Conservation (phyloP, 35 echinoderm and acorn worm species). For the Patiria miniata region DNA sequence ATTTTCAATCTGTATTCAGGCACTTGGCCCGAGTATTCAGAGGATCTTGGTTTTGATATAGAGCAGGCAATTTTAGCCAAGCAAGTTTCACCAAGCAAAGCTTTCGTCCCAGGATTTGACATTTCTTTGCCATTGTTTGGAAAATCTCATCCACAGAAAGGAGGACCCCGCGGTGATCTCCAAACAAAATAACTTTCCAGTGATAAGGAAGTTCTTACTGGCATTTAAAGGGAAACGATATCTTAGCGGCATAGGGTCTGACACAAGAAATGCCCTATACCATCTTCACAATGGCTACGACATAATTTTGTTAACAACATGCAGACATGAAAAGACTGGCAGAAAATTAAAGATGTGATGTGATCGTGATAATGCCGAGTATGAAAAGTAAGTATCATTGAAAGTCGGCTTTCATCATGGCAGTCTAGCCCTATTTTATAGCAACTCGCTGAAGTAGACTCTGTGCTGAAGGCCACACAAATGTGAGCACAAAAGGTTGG, state of each 20-base stretch:
- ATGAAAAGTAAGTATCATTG: slow-evolving; percentile 90
- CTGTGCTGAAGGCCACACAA: too few relatives aligned
- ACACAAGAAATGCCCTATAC: slow-evolving; percentile 92
- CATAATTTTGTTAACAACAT: slow-evolving; percentile 95
- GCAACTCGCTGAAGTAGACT: too few relatives aligned
- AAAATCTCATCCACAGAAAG: slow-evolving; percentile 92
- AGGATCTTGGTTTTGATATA: slow-evolving; percentile 89
- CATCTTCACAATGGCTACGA: slow-evolving; percentile 94
- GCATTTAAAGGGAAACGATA: slow-evolving; percentile 97
- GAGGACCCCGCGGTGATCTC: slow-evolving; percentile 77
- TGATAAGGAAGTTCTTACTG: slow-evolving; percentile 89
- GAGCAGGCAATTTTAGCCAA: slow-evolving; percentile 88
- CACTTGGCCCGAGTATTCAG: slow-evolving; percentile 91
- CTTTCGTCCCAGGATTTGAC: slow-evolving; percentile 86
- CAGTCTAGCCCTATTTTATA: too few relatives aligned
- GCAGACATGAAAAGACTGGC: slow-evolving; percentile 96
- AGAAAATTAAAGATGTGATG: slow-evolving; percentile 91
- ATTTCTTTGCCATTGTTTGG: slow-evolving; percentile 90
- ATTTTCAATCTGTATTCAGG: slow-evolving; percentile 98
- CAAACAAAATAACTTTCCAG: slow-evolving; percentile 92
- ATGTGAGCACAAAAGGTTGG: too few relatives aligned
- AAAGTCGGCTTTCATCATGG: too few relatives aligned
- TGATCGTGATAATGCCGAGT: slow-evolving; percentile 94
- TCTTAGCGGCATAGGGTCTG: slow-evolving; percentile 88
- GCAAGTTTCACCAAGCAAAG: slow-evolving; percentile 87